A percentile compares a stretch with the other conserved stretches of the same genome.
Evolutionary conservation across 2,888 invertebrate genomes (phyloP).

Genomic region (Eurytoma adleriae): DNA sequence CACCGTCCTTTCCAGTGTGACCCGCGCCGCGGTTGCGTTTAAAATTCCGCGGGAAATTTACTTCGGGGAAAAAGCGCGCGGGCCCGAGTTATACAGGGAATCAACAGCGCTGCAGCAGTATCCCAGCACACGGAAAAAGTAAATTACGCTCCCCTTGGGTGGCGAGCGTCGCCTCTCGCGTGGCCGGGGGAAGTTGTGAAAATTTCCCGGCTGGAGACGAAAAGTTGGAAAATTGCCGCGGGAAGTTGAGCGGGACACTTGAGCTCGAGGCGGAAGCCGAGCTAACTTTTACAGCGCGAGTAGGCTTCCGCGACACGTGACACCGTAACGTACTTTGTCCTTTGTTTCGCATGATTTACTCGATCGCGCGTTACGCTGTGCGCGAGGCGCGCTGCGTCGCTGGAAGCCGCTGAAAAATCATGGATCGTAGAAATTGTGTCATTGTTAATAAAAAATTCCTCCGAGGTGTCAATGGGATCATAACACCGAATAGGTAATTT

Average conservation of each 20-base stretch:
- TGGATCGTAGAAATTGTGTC: background rate
- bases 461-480: too few species aligned
- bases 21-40: background rate
- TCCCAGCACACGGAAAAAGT: too few species aligned
- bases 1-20: background rate
- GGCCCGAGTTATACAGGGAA: too few species aligned
- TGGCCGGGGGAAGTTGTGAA: too few species aligned
- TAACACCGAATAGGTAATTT: too few species aligned
- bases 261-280: constrained; percentile 27
- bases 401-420: background rate
- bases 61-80: too few species aligned
- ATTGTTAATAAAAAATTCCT: too few species aligned
- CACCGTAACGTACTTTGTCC: constrained; percentile 59
- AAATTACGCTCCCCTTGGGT: too few species aligned
- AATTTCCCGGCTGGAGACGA: too few species aligned
- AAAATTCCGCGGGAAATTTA: background rate
- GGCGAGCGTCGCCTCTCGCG: too few species aligned
- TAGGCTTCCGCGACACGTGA: constrained; percentile 63
- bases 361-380: constrained; percentile 24
- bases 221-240: too few species aligned
- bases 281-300: constrained; percentile 51
- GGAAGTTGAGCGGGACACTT: constrained; percentile 25
- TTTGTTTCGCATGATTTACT: constrained; percentile 61
- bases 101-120: too few species aligned
- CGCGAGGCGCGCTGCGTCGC: background rate